A percentile compares a stretch with the other conserved stretches of the same genome.
Conservation (phyloP, 2,113 vertebrate genomes). For the Malurus cyaneus region DNA sequence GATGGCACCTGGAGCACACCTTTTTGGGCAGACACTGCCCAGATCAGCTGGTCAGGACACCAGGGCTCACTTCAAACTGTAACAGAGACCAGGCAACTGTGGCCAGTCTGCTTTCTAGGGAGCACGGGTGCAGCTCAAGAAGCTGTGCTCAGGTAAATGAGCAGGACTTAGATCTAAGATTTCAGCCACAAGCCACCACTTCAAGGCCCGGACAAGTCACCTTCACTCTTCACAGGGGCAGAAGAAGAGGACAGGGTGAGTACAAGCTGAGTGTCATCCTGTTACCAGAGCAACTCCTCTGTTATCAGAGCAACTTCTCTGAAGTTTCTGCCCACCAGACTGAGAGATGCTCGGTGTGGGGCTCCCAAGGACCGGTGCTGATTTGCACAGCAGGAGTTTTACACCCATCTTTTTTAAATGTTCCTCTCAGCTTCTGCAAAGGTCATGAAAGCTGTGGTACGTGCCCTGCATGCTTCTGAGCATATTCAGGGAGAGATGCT, state of each 20-base stretch:
- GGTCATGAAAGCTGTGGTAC: rapidly evolving
- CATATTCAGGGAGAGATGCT: not conserved
- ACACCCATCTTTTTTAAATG: not conserved
- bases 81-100: not conserved
- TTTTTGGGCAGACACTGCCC: not conserved
- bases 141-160: not conserved
- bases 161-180: not conserved
- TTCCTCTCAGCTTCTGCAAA: not conserved
- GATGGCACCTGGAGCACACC: not conserved
- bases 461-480: not conserved
- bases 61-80: not conserved
- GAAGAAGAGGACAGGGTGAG: not conserved
- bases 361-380: not conserved
- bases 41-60: not conserved
- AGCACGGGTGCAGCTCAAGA: not conserved
- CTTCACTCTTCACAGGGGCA: rapidly evolving
- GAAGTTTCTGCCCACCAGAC: not conserved
- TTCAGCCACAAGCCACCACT: not conserved
- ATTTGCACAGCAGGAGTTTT: not conserved
- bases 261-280: not conserved
- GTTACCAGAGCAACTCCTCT: not conserved
- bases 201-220: not conserved
- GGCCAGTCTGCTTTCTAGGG: not conserved
- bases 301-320: not conserved
- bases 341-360: rapidly evolving